Base-by-base conservation (phyloP, 2,797 vertebrate genomes). In the Craterocephalus amniculus region DNA sequence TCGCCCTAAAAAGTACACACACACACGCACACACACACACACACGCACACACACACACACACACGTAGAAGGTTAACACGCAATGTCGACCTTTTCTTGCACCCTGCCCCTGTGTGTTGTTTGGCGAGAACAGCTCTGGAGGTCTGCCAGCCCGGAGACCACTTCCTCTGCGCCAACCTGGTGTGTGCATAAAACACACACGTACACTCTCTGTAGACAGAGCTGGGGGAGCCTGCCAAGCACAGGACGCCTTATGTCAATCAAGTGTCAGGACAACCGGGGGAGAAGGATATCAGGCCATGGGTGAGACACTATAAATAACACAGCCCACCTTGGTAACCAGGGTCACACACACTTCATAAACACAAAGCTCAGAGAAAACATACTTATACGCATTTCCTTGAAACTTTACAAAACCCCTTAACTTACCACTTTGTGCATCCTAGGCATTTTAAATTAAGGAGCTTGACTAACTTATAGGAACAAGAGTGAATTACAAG, bases 191-290 rank as follows among this genome's bases (percentile, higher is more conserved):
- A 20, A 38, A 66, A 52, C 51, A 27, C 51, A 11, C n/a, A 58
- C 32, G 70, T 31, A 64, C 40, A 75, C 38, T 65, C 27, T 26
- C 1, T 57, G 59, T 26, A 67, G 58, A 68, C 45, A 67, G 72
- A 66, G 75, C 88, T 83, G 70, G 81, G 70, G 79, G 82, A 82
- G 80, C 82, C 81, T 89, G 88, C 77, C 85, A 84, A 27, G 52
- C 63, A 79, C 70, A 83, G 54, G 80, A 83, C 86, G 63, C 60
- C 75, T 74, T 22, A 31, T 67, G 86, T 91, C 89, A 89, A 73
- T 91, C 88, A 91, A 85, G 66, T 83, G 87, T 90, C 87, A 84
- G 59, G 63, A 58, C 67, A 65, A 78, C 68, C 79, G 68, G 62
- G 49, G 67, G 43, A 67, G 75, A 71, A 55, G 72, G 73, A 74